phyloP scores from a whole-genome alignment of 2,888 invertebrate species.

The Meandrusa payeni region DNA sequence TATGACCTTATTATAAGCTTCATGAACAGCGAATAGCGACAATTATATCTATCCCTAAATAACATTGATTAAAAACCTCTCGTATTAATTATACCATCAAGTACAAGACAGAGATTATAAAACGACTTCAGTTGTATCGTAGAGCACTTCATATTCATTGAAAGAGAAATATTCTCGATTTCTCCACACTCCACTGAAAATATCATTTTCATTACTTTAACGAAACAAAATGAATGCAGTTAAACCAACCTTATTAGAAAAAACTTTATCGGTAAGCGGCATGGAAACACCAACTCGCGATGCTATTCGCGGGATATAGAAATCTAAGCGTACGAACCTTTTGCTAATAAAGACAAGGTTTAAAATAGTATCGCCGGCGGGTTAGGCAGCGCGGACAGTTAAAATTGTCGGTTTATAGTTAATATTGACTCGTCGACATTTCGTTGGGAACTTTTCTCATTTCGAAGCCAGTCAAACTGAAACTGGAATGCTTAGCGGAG shows the following conservation, averaged over 20 bases:
- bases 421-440: conserved; percentile 77
- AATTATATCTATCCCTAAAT: too few relatives aligned
- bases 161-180: conserved; percentile 7
- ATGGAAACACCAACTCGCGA: conserved; percentile 30
- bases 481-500: conserved; percentile 38
- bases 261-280: conserved; percentile 67
- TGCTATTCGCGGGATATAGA: conserved; percentile 21
- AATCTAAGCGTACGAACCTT: conserved; percentile 10
- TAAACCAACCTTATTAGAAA: conserved; percentile 62
- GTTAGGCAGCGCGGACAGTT: conserved; percentile 28
- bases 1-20: too few relatives aligned
- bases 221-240: conserved; percentile 39
- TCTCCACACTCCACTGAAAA: conserved; percentile 16
- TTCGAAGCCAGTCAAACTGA: conserved; percentile 61
- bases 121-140: too few relatives aligned
- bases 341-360: conserved; percentile 18
- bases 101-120: too few relatives aligned
- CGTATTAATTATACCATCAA: too few relatives aligned
- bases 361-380: conserved; percentile 19
- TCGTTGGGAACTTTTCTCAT: conserved; percentile 77
- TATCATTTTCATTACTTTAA: conserved; percentile 32
- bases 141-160: not conserved
- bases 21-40: too few relatives aligned
- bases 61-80: too few relatives aligned
- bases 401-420: conserved; percentile 59